Base-by-base conservation (phyloP, 2,113 vertebrate genomes). In the Anoura caudifer region DNA sequence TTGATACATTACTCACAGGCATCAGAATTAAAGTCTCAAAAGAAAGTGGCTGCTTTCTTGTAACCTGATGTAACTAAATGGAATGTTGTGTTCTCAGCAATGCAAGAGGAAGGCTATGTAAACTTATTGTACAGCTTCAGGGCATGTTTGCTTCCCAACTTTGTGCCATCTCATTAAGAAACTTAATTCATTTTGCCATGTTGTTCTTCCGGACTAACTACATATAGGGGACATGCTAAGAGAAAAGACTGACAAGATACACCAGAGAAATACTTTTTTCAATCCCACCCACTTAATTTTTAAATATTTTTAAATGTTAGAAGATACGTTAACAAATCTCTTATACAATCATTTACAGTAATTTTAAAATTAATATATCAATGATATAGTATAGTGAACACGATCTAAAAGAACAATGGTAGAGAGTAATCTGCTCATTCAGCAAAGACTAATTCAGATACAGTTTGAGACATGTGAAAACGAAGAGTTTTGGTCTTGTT, bases 11-110 rank as follows among this genome's bases (percentile, higher is more conserved):
- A 86, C 24, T 87, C 24, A 94, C 16, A 87, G 65, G 28, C 17
- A 80, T 72, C 43, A 65, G 67, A 95, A 95, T 83, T 95, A 90
- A 87, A 92, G 77, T 41, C 38, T 75, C 43, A 76, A 96, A 96
- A 87, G 63, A 90, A 95, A 90, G 38, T 75, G 43, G 67, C 5
- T 95, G 41, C 33, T 73, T 95, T 90, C 92, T 94, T 38, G 45
- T 38, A 97, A 95, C 6, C 87, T 94, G 93, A 89, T 70, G 26
- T 52, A 91, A 86, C 61, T 83, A 84, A 92, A 72, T 12, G 76
- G 86, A 89, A 70, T 92, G 76, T 13, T 75, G 28, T 33, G 22
- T 81, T 83, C 69, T 73, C 69, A 69, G 67, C 63, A 86, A 59
- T 7, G 31, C 38, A 54, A 63, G 90, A 69, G 79, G 45, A 61